Evolutionary conservation across 2,113 vertebrate species (phyloP).

Genomic region (Chitala chitala): DNA sequence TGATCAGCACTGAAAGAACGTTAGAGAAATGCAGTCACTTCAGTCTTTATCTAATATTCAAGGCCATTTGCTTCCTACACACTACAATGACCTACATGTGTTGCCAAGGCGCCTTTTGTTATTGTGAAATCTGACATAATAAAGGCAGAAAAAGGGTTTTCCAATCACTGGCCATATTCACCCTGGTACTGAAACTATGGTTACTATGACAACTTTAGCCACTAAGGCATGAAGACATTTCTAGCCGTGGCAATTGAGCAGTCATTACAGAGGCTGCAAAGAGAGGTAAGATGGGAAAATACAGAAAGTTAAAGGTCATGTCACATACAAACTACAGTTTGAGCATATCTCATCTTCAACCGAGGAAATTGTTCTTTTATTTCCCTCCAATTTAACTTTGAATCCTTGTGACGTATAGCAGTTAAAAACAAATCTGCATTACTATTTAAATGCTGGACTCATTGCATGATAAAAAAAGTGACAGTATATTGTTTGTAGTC

Average conservation of each 20-base stretch:
- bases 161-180: background rate
- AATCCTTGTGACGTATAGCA: background rate
- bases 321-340: background rate
- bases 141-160: background rate
- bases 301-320: background rate
- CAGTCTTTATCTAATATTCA: too few species aligned
- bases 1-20: too few species aligned
- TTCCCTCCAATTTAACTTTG: background rate
- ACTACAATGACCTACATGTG: too few species aligned
- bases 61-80: too few species aligned
- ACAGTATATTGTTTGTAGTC: too few species aligned
- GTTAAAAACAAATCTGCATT: background rate
- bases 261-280: background rate
- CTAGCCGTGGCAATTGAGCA: background rate
- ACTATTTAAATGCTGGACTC: background rate
- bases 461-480: background rate
- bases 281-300: background rate
- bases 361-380: background rate
- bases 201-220: conserved; percentile 22
- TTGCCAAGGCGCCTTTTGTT: too few species aligned
- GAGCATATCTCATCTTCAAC: too few species aligned
- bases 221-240: background rate
- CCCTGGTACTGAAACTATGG: background rate
- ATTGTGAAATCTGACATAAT: background rate
- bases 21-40: too few species aligned